A percentile compares a stretch with the other conserved stretches of the same genome.
Conservation (phyloP, 2,888 invertebrate species). For the Electrophaes corylata region DNA sequence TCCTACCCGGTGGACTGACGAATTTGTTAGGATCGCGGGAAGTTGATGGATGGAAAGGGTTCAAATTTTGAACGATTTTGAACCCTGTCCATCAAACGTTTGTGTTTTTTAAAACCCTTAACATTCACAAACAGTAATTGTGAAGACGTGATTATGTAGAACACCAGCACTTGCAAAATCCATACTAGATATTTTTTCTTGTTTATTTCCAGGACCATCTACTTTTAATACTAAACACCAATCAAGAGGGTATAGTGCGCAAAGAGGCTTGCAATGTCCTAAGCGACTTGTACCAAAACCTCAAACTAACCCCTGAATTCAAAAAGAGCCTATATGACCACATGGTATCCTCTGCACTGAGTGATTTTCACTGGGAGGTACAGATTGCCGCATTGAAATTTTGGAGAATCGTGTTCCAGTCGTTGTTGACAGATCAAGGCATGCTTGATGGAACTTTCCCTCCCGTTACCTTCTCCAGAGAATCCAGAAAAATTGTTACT, state of each 20-base stretch:
- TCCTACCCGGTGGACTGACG: too few species aligned
- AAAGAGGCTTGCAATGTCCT: conserved; percentile 88
- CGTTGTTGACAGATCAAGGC: conserved; percentile 89
- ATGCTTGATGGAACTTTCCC: conserved; percentile 93
- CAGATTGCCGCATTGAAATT: conserved; percentile 88
- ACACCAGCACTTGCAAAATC: too few species aligned
- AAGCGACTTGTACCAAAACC: conserved; percentile 86
- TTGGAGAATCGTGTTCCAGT: conserved; percentile 88
- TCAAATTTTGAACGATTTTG: too few species aligned
- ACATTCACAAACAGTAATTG: too few species aligned
- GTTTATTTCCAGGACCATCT: conserved; percentile 76
- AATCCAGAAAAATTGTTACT: conserved; percentile 90
- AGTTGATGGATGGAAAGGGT: too few species aligned
- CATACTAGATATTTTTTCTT: conserved; percentile 25
- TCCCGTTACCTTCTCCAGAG: conserved; percentile 90
- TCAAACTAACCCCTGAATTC: conserved; percentile 82
- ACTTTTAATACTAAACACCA: conserved; percentile 84
- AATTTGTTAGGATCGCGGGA: too few species aligned
- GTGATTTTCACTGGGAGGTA: conserved; percentile 93
- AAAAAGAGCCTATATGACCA: conserved; percentile 85
- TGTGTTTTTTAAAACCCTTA: too few species aligned
- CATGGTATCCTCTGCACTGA: conserved; percentile 87
- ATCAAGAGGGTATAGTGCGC: conserved; percentile 91
- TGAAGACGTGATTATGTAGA: too few species aligned
- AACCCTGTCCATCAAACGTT: too few species aligned